Percentiles rank a stretch among this genome's conserved stretches.
Conservation (phyloP, 1,140 invertebrate species). For the Panonychus citri region DNA sequence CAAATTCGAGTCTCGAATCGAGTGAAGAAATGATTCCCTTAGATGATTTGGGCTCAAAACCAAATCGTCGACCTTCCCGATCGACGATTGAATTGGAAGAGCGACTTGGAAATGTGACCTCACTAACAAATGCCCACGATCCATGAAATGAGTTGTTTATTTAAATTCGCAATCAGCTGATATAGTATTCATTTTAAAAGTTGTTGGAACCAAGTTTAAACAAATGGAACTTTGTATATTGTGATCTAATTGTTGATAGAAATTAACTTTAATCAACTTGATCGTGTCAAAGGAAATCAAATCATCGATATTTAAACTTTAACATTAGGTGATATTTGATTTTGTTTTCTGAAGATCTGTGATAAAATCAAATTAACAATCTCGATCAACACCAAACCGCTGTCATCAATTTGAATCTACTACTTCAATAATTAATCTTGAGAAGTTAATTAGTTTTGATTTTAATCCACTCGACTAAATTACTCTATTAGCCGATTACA, state of each 20-base stretch:
- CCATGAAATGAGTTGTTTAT: not conserved
- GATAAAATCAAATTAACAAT: too few relatives aligned
- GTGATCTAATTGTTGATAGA: not conserved
- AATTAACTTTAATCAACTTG: too few relatives aligned
- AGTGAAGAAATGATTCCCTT: slow-evolving; percentile 4
- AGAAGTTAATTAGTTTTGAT: not conserved
- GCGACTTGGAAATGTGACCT: not conserved
- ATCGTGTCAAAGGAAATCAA: too few relatives aligned
- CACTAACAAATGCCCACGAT: too few relatives aligned
- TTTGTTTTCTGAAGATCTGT: too few relatives aligned
- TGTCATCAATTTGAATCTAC: too few relatives aligned
- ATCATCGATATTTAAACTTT: too few relatives aligned
- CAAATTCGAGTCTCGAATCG: not conserved
- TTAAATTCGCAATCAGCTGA: not conserved
- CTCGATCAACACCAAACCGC: too few relatives aligned
- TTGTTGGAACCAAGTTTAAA: not conserved
- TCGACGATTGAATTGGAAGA: not conserved
- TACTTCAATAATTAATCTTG: too few relatives aligned
- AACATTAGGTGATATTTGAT: too few relatives aligned
- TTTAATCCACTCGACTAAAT: not conserved
- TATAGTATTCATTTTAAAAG: not conserved
- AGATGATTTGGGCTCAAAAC: slow-evolving; percentile 5
- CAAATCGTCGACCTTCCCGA: not conserved
- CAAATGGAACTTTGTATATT: not conserved
- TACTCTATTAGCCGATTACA: not conserved